Evolutionary conservation across 2,888 invertebrate genomes (phyloP), one percentile per base, ranked within the genome.

Genomic region (Cactoblastis cactorum): DNA sequence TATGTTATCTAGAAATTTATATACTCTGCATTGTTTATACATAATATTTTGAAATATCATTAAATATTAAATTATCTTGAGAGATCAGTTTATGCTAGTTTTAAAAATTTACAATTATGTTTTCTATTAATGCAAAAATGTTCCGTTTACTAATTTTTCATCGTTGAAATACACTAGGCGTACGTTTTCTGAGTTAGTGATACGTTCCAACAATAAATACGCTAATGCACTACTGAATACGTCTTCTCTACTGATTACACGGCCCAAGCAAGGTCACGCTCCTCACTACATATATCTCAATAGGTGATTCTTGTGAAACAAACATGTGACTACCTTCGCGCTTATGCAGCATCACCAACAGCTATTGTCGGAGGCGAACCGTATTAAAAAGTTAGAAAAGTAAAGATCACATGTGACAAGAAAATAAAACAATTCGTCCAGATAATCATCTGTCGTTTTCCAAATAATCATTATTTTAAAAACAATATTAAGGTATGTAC

Each of bases 51-150:
- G 84, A 83, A 80, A 86, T 82, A 87, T 80, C 69, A 76, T 83
- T 81, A 81, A 49, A 75, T 71, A 77, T 80, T 83, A 88, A 86
- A 86, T 83, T 83, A 87, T 83, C 81, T 78, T 81, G 85, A 86
- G 89, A 88, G 88, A 88, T 88, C 88, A 88, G 86, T 86, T 84
- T 81, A 86, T 75, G 80, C 84, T 88, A 88, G 83, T 80, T 83
- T 85, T 86, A 83, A 85, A 84, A 86, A 86, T 83, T 80, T 88
- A 87, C 86, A 86, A 80, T 77, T 77, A 80, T 83, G 80, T 74
- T 75, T 72, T 77, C 73, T 80, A 76, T 82, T 74, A 78, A 75
- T 79, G 83, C 80, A 79, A 78, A 73, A 82, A 79, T 75, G 73
- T 76, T 76, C 67, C 65, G 69, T 72, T 69, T 77, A 75, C 77